These are phyloP conservation scores for Hystrix cristata DNA, from an alignment of 2,113 vertebrate species.

Conservation along the genomic window DNA sequence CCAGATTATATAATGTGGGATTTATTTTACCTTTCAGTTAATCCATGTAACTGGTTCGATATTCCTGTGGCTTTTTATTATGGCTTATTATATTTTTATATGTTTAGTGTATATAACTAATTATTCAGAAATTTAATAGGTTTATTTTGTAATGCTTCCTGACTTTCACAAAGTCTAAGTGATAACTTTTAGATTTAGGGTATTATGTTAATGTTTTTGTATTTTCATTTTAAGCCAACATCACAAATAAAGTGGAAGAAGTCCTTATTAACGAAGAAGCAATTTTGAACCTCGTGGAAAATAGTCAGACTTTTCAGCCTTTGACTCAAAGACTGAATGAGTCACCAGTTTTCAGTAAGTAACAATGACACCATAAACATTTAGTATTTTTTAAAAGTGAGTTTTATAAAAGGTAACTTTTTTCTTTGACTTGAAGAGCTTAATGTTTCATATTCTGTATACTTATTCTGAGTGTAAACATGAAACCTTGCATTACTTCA, in stretches of 20 bases:
- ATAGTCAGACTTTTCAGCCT: slow-evolving; percentile 95
- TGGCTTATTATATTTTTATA: slow-evolving; percentile 10
- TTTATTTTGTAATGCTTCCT: neutral
- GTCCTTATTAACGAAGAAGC: slow-evolving; percentile 97
- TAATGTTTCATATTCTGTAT: slow-evolving; percentile 40
- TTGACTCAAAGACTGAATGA: slow-evolving; percentile 93
- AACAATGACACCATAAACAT: slow-evolving; percentile 58
- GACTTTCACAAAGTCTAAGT: slow-evolving; percentile 45
- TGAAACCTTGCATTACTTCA: slow-evolving; percentile 1
- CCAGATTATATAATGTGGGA: slow-evolving; percentile 7
- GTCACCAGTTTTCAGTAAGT: slow-evolving; percentile 92
- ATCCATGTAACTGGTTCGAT: neutral
- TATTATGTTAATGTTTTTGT: slow-evolving; percentile 54
- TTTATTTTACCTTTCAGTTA: slow-evolving; percentile 46
- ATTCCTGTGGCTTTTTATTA: slow-evolving; percentile 29
- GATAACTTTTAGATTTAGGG: neutral
- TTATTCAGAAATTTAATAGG: slow-evolving; percentile 13
- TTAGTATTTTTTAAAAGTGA: slow-evolving; percentile 35
- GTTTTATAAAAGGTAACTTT: neutral
- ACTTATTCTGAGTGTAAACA: slow-evolving; percentile 49
- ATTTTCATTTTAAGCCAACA: slow-evolving; percentile 86
- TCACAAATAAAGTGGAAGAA: slow-evolving; percentile 89
- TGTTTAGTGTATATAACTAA: slow-evolving; percentile 42
- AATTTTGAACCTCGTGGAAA: slow-evolving; percentile 97
- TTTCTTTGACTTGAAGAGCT: slow-evolving; percentile 62